These are phyloP conservation scores for Alcedo quadribrachys DNA, from an alignment of 2,797 vertebrate species.

Conservation along the genomic window DNA sequence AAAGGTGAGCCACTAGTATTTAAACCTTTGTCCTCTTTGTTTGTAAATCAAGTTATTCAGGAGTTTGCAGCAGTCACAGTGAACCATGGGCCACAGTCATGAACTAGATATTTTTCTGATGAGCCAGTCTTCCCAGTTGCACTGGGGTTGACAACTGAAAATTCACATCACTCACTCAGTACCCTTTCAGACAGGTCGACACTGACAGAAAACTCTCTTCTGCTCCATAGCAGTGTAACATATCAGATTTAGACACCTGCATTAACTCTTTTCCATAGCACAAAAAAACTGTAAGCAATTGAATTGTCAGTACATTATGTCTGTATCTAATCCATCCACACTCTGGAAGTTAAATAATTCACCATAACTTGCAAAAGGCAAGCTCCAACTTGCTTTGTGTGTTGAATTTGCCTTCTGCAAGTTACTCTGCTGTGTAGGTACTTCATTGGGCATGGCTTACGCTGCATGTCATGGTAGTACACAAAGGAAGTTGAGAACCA, in stretches of 20 bases:
- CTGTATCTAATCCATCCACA: conserved; percentile 24
- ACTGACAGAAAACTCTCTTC: background rate
- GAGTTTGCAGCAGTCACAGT: background rate
- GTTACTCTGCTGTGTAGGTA: conserved; percentile 29
- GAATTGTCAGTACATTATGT: background rate
- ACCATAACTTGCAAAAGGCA: conserved; percentile 22
- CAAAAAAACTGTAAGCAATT: background rate
- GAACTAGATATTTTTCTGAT: background rate
- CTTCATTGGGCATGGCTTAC: background rate
- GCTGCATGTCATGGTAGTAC: conserved; percentile 17
- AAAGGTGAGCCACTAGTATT: background rate
- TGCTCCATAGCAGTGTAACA: background rate
- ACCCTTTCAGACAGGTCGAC: background rate
- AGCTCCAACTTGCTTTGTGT: conserved; percentile 33
- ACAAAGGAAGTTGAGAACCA: conserved; percentile 44
- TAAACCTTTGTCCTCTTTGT: background rate
- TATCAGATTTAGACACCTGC: background rate
- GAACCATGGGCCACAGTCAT: background rate
- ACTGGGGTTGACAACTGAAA: background rate
- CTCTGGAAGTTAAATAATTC: conserved; percentile 52
- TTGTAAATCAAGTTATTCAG: background rate
- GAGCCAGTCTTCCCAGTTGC: background rate
- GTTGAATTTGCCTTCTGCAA: background rate
- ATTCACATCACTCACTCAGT: background rate
- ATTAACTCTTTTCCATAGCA: background rate